phyloP scores from a whole-genome alignment of 2,113 vertebrate species.

The Laterallus jamaicensis region DNA sequence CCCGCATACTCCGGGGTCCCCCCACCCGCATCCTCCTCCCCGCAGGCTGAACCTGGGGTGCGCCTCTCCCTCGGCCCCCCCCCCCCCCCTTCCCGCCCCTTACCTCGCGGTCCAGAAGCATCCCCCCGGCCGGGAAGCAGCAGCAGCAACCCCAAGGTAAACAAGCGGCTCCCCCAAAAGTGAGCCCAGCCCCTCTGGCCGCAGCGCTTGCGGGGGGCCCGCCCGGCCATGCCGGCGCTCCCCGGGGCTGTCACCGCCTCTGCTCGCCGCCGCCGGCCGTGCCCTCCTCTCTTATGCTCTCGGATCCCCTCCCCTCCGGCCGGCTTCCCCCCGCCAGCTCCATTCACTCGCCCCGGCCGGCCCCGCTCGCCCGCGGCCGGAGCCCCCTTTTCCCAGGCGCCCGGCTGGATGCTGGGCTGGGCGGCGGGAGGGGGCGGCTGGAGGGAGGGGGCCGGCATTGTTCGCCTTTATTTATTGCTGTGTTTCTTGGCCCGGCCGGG shows the following conservation, averaged over 20 bases:
- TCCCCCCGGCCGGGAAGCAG: background rate
- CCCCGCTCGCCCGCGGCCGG: background rate
- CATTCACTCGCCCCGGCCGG: background rate
- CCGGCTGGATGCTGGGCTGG: background rate
- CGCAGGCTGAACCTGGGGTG: too few relatives aligned
- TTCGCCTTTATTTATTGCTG: slow-evolving; percentile 32
- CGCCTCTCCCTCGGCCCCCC: too few relatives aligned
- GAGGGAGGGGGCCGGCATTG: background rate
- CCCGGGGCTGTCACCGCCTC: background rate
- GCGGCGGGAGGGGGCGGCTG: background rate
- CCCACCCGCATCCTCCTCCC: background rate
- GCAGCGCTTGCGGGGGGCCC: background rate
- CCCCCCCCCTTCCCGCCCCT: too few relatives aligned
- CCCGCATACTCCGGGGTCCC: too few relatives aligned
- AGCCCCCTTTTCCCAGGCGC: background rate
- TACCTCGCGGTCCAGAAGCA: background rate
- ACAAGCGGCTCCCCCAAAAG: background rate
- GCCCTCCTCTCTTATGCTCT: background rate
- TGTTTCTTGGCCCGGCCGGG: background rate
- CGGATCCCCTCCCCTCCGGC: background rate
- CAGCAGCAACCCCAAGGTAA: background rate
- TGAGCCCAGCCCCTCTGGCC: background rate
- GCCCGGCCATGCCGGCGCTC: background rate
- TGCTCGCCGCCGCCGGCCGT: background rate
- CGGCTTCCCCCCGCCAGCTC: background rate